These are phyloP conservation scores for Syngnathoides biaculeatus DNA, from an alignment of 2,113 vertebrate species.

Conservation along the genomic window DNA sequence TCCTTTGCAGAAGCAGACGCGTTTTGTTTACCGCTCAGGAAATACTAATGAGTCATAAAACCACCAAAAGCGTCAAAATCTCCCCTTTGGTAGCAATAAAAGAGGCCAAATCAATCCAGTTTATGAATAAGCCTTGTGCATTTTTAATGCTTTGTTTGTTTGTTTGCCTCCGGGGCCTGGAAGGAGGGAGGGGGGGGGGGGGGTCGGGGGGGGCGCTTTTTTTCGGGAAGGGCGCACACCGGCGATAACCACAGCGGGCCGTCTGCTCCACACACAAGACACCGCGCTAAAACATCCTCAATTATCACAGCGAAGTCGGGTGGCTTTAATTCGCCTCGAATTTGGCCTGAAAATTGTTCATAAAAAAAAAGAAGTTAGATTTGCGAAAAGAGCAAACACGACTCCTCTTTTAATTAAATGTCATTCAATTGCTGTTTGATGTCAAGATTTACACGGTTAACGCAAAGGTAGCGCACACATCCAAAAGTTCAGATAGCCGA, in stretches of 20 bases:
- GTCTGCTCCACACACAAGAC: slow-evolving; percentile 67
- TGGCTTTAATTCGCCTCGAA: slow-evolving; percentile 64
- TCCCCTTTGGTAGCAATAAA: slow-evolving; percentile 69
- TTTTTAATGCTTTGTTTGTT: slow-evolving; percentile 76
- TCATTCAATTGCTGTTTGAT: slow-evolving; percentile 62
- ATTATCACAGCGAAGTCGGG: slow-evolving; percentile 52
- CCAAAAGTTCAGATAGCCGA: not conserved
- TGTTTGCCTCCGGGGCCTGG: slow-evolving; percentile 71
- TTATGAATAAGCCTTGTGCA: slow-evolving; percentile 74
- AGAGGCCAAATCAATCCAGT: slow-evolving; percentile 69
- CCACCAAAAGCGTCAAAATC: slow-evolving; percentile 56
- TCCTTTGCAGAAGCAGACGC: slow-evolving; percentile 4
- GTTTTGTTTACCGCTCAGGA: slow-evolving; percentile 64
- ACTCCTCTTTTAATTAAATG: slow-evolving; percentile 70
- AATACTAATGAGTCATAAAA: slow-evolving; percentile 71
- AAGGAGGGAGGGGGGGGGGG: too few species aligned
- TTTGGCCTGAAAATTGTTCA: slow-evolving; percentile 61
- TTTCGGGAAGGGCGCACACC: slow-evolving; percentile 52
- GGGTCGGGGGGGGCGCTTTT: slow-evolving; percentile 37
- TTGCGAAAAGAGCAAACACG: slow-evolving; percentile 58
- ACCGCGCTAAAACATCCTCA: slow-evolving; percentile 63
- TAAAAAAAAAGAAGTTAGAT: too few species aligned
- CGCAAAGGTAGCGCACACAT: slow-evolving; percentile 48
- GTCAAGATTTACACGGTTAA: slow-evolving; percentile 58
- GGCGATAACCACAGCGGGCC: slow-evolving; percentile 67